Evolutionary conservation across 2,113 vertebrate genomes (phyloP).

Genomic region (Protobothrops mucrosquamatus): DNA sequence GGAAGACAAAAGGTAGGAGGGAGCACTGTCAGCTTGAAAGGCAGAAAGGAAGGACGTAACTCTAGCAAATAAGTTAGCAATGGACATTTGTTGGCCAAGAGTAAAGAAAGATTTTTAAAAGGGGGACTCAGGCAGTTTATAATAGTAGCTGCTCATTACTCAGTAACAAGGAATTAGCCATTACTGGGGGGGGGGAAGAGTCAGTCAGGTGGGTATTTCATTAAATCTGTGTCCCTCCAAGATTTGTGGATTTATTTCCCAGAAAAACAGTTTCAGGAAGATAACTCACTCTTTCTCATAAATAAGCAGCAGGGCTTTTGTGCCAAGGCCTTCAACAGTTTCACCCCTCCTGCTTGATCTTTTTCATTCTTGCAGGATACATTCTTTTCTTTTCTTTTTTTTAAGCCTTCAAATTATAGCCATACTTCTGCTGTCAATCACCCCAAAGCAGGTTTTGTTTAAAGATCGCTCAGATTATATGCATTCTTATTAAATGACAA

Average conservation of each 20-base stretch:
- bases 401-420: not conserved
- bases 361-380: slow-evolving; percentile 51
- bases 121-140: not conserved
- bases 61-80: not conserved
- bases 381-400: not conserved
- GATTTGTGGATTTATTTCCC: slow-evolving; percentile 38
- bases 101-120: not conserved
- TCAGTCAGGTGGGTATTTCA: slow-evolving; percentile 28
- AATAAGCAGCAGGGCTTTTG: slow-evolving; percentile 55
- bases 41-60: not conserved
- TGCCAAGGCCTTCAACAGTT: slow-evolving; percentile 63
- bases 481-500: slow-evolving; percentile 65
- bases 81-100: not conserved
- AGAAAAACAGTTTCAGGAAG: slow-evolving; percentile 60
- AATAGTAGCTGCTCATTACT: not conserved
- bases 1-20: not conserved
- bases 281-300: slow-evolving; percentile 60
- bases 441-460: slow-evolving; percentile 46
- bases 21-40: not conserved
- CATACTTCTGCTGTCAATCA: slow-evolving; percentile 42
- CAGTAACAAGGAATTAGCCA: not conserved
- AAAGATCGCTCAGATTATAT: slow-evolving; percentile 46
- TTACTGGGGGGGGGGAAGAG: not conserved
- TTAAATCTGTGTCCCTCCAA: slow-evolving; percentile 48
- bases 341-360: slow-evolving; percentile 44